Conservation (phyloP, 2,797 vertebrate genomes). For the Odontamblyopus lacepedii region DNA sequence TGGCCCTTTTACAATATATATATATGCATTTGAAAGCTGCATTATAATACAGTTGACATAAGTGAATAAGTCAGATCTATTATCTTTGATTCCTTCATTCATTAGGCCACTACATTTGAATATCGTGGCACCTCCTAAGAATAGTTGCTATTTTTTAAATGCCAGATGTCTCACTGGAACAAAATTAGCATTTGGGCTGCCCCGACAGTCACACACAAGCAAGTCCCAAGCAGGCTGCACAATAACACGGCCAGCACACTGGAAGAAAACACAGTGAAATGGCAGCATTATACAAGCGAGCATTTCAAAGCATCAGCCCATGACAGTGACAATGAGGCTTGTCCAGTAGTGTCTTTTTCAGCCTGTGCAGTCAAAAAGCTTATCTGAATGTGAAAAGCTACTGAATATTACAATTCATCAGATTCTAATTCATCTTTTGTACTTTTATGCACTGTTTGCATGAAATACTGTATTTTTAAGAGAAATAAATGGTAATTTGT, state of each 20-base stretch:
- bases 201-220: conserved; percentile 40
- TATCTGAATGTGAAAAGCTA: not conserved
- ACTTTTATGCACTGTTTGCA: not conserved
- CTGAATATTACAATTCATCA: not conserved
- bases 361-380: not conserved
- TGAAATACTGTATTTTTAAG: not conserved
- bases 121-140: conserved; percentile 18
- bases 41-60: conserved; percentile 9
- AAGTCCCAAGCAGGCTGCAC: conserved; percentile 33
- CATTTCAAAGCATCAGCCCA: conserved; percentile 61
- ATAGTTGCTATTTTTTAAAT: conserved; percentile 27
- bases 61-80: conserved; percentile 11
- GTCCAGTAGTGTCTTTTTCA: conserved; percentile 48
- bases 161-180: conserved; percentile 36
- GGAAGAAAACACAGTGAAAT: conserved; percentile 41
- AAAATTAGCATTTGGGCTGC: conserved; percentile 47
- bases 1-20: conserved; percentile 1
- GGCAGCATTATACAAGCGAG: conserved; percentile 47
- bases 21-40: conserved; percentile 6
- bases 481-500: not conserved
- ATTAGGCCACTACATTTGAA: conserved; percentile 9
- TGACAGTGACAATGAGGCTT: conserved; percentile 64
- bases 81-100: conserved; percentile 13
- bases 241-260: conserved; percentile 33
- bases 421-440: not conserved